phyloP scores from a whole-genome alignment of 2,888 invertebrate species.

The Agrotis puta region DNA sequence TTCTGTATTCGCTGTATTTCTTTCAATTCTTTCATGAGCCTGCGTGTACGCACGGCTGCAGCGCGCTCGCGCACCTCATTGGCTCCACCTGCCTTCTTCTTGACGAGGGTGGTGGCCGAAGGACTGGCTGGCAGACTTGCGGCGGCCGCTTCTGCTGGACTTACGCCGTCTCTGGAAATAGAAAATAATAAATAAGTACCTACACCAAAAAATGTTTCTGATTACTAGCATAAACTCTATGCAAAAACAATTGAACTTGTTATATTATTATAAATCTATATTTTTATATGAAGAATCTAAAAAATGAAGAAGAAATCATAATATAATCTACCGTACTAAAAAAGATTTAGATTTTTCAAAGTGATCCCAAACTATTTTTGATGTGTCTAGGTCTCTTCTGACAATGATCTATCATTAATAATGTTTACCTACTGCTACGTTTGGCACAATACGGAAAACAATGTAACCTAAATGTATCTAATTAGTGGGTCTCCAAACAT shows the following conservation, averaged over 20 bases:
- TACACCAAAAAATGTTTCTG: too few relatives aligned
- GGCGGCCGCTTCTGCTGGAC: constrained; percentile 86
- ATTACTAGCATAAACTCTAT: too few relatives aligned
- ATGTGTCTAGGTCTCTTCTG: neutral
- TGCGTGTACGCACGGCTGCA: constrained; percentile 92
- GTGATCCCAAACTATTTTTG: too few relatives aligned
- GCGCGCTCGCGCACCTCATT: constrained; percentile 86
- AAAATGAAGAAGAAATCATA: too few relatives aligned
- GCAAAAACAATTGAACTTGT: too few relatives aligned
- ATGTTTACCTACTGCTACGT: constrained; percentile 29
- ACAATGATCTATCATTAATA: constrained; percentile 14
- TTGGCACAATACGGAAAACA: constrained; percentile 36
- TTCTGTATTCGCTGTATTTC: constrained; percentile 95
- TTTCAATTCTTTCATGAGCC: constrained; percentile 96
- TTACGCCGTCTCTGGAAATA: constrained; percentile 85
- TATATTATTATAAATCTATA: too few relatives aligned
- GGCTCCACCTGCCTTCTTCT: constrained; percentile 84
- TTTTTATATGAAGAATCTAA: too few relatives aligned
- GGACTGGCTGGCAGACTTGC: constrained; percentile 88
- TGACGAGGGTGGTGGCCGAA: constrained; percentile 85
- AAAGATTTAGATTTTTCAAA: too few relatives aligned
- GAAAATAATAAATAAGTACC: neutral
- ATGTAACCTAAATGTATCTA: constrained; percentile 6
- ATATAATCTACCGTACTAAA: too few relatives aligned
- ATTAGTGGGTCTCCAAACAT: constrained; percentile 29